phyloP scores from a whole-genome alignment of 2,888 invertebrate species.

The Trissonchulus latispiculum region DNA sequence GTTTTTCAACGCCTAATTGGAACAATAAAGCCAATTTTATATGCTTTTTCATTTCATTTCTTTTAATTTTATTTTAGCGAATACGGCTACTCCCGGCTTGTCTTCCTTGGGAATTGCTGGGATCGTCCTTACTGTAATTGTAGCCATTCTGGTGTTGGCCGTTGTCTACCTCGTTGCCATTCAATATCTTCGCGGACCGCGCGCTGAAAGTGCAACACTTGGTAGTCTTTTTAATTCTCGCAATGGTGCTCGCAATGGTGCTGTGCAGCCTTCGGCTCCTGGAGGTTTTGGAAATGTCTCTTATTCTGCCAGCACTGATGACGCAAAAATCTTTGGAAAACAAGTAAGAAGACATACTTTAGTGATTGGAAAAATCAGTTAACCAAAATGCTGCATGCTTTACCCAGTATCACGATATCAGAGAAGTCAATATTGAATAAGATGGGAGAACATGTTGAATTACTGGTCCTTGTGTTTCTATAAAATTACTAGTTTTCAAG shows the following conservation, averaged over 20 bases:
- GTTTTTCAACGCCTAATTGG: too few species aligned
- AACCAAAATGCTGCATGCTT: too few species aligned
- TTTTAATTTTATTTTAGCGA: neutral
- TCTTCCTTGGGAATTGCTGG: neutral
- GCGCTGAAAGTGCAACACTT: neutral
- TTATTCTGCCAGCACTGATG: neutral
- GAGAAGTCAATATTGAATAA: too few species aligned
- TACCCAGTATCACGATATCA: too few species aligned
- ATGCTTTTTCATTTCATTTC: too few species aligned
- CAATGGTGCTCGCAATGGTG: neutral
- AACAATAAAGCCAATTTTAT: too few species aligned
- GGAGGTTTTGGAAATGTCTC: neutral
- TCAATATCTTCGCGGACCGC: neutral
- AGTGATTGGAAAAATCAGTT: too few species aligned
- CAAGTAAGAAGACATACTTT: too few species aligned
- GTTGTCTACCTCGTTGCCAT: neutral
- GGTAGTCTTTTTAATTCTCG: neutral
- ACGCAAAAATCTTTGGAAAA: neutral
- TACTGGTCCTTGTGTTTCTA: too few species aligned
- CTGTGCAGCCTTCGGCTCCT: too few species aligned
- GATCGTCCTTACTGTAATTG: neutral
- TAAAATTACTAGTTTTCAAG: too few species aligned
- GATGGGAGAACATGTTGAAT: too few species aligned
- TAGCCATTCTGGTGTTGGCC: neutral
- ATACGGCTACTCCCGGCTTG: neutral